Conservation (phyloP, 53 echinoderm and acorn worm genomes). For the Apostichopus leukothele region DNA sequence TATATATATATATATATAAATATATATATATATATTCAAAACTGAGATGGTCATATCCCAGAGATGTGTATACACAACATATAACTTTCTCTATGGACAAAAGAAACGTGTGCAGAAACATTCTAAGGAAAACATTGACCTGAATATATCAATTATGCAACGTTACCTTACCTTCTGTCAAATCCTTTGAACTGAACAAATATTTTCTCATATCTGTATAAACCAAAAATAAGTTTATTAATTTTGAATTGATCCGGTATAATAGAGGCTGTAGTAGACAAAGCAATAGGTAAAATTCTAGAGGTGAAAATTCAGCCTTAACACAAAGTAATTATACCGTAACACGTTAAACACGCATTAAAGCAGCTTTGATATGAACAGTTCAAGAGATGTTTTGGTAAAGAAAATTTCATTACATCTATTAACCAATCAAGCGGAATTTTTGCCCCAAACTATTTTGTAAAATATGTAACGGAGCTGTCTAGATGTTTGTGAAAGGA, state of each 20-base stretch:
- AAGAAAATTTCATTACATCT: neutral
- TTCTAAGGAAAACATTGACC: neutral
- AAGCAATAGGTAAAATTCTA: neutral
- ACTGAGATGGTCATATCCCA: too few relatives aligned
- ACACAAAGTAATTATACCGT: neutral
- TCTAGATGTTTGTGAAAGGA: constrained; percentile 11
- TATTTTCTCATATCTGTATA: neutral
- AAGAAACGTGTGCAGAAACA: neutral
- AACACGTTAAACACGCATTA: constrained; percentile 32
- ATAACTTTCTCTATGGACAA: neutral
- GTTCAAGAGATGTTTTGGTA: neutral
- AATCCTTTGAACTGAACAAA: neutral
- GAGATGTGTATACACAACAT: too few relatives aligned
- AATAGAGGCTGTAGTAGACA: neutral
- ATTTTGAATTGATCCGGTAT: neutral
- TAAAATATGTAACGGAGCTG: constrained; percentile 39
- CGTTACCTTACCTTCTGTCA: constrained; percentile 1
- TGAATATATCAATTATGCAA: neutral
- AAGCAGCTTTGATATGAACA: neutral
- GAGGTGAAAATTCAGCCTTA: too few relatives aligned
- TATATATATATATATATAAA: too few relatives aligned
- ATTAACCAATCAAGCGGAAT: constrained; percentile 1
- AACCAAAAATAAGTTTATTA: neutral
- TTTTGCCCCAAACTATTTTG: constrained; percentile 41
- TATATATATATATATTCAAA: too few relatives aligned